phyloP scores from a whole-genome alignment of 2,113 vertebrate species.

The Tragelaphus buxtoni region DNA sequence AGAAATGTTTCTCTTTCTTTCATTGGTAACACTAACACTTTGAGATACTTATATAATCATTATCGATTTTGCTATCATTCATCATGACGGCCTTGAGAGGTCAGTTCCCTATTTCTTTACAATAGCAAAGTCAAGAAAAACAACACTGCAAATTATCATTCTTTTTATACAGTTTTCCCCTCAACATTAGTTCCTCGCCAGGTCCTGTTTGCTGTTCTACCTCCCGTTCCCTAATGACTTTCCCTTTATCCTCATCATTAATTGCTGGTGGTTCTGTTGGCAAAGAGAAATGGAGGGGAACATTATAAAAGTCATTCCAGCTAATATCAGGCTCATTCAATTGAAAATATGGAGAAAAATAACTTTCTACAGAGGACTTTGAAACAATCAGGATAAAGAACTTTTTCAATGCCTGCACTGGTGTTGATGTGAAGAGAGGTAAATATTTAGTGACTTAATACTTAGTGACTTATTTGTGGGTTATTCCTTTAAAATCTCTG shows the following conservation, averaged over 20 bases:
- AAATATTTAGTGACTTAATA: background rate
- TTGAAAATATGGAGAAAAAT: background rate
- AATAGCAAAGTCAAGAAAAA: background rate
- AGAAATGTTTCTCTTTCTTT: background rate
- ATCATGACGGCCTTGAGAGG: background rate
- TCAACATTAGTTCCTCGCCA: background rate
- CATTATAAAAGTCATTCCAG: background rate
- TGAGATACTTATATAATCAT: constrained; percentile 1
- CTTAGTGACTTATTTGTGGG: background rate
- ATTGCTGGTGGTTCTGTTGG: background rate
- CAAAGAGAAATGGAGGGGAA: background rate
- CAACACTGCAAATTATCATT: background rate
- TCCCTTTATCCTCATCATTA: background rate
- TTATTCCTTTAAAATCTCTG: background rate
- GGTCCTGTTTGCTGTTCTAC: background rate
- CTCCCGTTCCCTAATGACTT: background rate
- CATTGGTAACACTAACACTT: background rate
- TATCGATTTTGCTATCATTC: background rate
- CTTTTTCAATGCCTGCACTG: background rate
- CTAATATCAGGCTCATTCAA: background rate
- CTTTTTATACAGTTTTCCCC: background rate
- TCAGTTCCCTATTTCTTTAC: background rate
- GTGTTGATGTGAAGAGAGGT: background rate
- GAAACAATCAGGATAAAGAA: background rate
- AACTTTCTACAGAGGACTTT: background rate